Evolutionary conservation across 2,113 vertebrate species (phyloP).

Genomic region (Alethe diademata): DNA sequence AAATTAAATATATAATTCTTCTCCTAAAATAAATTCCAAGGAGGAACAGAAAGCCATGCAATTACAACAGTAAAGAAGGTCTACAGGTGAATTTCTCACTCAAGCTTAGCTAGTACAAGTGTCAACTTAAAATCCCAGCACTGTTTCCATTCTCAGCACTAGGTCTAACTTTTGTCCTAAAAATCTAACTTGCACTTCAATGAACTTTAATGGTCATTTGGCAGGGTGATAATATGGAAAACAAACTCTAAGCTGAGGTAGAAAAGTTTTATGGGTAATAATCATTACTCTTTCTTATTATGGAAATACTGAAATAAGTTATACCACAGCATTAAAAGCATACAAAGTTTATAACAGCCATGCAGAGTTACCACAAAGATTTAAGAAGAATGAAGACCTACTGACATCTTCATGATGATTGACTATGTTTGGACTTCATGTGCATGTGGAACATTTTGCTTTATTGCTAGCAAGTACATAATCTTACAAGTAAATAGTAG

Average conservation of each 20-base stretch:
- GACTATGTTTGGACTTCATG: not conserved
- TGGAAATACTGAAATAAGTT: not conserved
- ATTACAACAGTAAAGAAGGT: not conserved
- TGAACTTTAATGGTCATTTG: not conserved
- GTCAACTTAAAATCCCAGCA: not conserved
- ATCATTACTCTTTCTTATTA: not conserved
- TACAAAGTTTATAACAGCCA: not conserved
- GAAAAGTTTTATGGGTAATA: not conserved
- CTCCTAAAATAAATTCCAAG: not conserved
- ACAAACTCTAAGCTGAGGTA: not conserved
- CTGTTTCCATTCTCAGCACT: not conserved
- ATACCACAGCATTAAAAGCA: not conserved
- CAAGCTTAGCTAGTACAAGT: not conserved
- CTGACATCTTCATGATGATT: not conserved
- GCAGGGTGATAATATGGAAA: not conserved
- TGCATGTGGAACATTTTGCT: not conserved
- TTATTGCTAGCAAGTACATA: not conserved
- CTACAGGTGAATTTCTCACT: not conserved
- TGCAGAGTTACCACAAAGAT: accelerated
- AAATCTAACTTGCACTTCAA: not conserved
- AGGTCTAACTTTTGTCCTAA: not conserved
- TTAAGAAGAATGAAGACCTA: not conserved
- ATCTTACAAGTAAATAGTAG: not conserved
- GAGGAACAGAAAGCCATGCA: not conserved
- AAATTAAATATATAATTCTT: not conserved